Base-by-base conservation (phyloP, 2,797 vertebrate genomes). In the Coracias cyanogaster region DNA sequence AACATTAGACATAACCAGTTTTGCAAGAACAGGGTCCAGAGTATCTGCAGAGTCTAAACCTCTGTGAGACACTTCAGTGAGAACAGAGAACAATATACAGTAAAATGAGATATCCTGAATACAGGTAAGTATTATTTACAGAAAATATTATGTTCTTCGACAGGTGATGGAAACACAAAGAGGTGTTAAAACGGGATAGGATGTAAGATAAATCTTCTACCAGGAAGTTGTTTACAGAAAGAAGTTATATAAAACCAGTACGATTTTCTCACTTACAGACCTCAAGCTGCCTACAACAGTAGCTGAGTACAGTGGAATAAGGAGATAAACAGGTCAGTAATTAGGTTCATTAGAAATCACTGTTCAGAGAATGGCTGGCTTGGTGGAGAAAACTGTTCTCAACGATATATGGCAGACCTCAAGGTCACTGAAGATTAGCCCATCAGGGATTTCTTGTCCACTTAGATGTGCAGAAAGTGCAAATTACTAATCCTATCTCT, bases 1-100 rank as follows among this genome's bases (percentile, higher is more conserved):
- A 96, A 91, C 78, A 77, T 86, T 71, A 90, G 93, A 95, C 94
- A 88, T 82, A 96, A 97, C 94, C 94, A 97, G 96, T 97, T 97
- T 93, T 91, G 28, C 96, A 92, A 96, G 96, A 97, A 96, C 82
- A 25, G 54, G 77, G 65, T 95, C 90, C 81, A 94, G 69, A 93
- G 35, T 84, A 91, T 79, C 95, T 35, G 61, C 58, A 72, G 66
- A 92, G 90, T 45, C 29, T 31, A 85, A 95, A 81, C 33, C 21
- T 77, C 69, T 80, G 91, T 67, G 70, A 83, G 89, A 82, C 31
- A 65, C 66, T 73, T 62, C 85, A 62, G 37, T 93, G 87, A 94
- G 66, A 95, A 94, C 28, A 69, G 52, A 86, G 81, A 86, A 51
- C 79, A 86, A 82, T 81, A 70, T 58, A 69, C 49, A 90, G 90